These are phyloP conservation scores for Chironomus striatipennis DNA, from an alignment of 1,140 invertebrate genomes.

Conservation along the genomic window DNA sequence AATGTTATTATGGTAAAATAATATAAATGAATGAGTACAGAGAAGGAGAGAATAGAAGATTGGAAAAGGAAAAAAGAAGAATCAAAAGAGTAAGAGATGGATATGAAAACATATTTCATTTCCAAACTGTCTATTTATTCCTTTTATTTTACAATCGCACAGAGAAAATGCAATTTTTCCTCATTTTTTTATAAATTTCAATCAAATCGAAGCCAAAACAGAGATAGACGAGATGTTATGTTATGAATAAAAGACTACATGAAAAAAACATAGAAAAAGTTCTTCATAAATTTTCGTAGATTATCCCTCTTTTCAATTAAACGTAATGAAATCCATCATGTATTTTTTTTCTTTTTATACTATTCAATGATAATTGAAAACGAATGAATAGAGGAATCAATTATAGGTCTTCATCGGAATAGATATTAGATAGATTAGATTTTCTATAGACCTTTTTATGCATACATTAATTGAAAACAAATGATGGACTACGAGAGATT, in stretches of 20 bases:
- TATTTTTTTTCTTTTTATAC: background rate
- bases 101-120: slow-evolving; percentile 11
- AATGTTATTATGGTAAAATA: background rate
- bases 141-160: background rate
- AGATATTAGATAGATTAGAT: slow-evolving; percentile 2
- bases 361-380: background rate
- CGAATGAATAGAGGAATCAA: slow-evolving; percentile 7
- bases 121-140: background rate
- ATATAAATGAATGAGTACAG: background rate
- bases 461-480: slow-evolving; percentile 6
- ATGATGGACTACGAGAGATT: background rate
- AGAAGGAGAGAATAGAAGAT: background rate
- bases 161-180: background rate
- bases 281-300: slow-evolving; percentile 2
- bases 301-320: slow-evolving; percentile 7
- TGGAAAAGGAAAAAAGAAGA: background rate
- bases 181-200: no score
- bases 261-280: background rate
- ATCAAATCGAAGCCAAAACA: background rate
- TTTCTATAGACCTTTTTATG: background rate
- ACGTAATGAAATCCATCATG: slow-evolving; percentile 12
- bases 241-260: background rate
- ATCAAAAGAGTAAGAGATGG: background rate
- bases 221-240: background rate
- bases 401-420: background rate